Evolutionary conservation across 2,797 vertebrate species (phyloP), one percentile per base, ranked within the genome.

Genomic region (Alca torda): DNA sequence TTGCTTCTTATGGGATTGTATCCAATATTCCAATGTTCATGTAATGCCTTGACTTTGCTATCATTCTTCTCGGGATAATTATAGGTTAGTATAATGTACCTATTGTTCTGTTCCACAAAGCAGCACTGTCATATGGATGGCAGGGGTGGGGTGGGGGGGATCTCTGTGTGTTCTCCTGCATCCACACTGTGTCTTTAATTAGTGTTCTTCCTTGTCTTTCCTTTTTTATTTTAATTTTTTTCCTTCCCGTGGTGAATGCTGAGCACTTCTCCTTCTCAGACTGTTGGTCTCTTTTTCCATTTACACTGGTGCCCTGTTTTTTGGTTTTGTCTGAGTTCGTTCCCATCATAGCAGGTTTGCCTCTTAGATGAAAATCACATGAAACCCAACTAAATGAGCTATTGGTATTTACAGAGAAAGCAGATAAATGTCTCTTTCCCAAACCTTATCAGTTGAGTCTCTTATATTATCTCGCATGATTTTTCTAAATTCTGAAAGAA

Each of bases 21-120:
- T 97, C 97, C 98, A 98, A 92, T 96, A 96, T 97, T 97, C 95
- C 89, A 94, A 46, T 89, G 91, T 93, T 97, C 97, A 83, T 83
- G 89, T 93, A 97, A 96, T 96, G 97, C 97, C 97, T 97, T 97
- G 96, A 97, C 96, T 98, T 97, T 73, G 92, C 97, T 97, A 97
- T 98, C 84, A 93, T 95, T 97, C 97, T 97, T 98, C 96, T 96
- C 56, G 84, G 96, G 97, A 96, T 98, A 98, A 98, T 98, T 97
- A 97, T 97, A 97, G 97, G 97, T 97, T 97, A 95, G 96, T 95
- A 98, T 98, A 98, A 98, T 98, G 96, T 97, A 97, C 93, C 95
- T 97, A 98, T 98, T 98, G 98, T 98, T 98, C 97, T 95, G 37
- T 84, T 97, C 95, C 92, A 98, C 97, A 98, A 98, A 98, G 97